Percentiles rank a stretch among this genome's conserved stretches.
phyloP scores from a whole-genome alignment of 2,113 vertebrate species.

The Muntiacus reevesi region DNA sequence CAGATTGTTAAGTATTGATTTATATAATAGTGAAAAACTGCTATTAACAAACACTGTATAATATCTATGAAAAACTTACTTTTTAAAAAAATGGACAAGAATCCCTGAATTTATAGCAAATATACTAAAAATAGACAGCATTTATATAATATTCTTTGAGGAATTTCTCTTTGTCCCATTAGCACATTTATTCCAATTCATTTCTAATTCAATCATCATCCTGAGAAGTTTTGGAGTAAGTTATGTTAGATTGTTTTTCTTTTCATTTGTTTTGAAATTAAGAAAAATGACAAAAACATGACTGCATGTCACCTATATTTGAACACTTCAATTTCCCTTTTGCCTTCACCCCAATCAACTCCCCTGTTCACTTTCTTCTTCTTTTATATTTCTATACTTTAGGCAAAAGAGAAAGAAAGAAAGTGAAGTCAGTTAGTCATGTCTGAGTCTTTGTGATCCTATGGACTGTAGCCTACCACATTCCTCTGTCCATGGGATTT shows the following conservation, averaged over 20 bases:
- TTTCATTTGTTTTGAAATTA: not conserved
- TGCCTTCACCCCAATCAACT: not conserved
- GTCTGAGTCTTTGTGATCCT: not conserved
- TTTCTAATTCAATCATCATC: not conserved
- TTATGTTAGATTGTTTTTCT: not conserved
- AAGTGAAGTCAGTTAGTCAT: accelerated
- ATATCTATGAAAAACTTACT: not conserved
- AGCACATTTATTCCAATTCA: not conserved
- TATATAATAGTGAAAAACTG: constrained; percentile 2
- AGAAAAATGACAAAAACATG: not conserved
- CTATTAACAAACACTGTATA: not conserved
- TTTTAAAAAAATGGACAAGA: not conserved
- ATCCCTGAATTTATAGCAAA: not conserved
- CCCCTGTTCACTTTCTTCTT: not conserved
- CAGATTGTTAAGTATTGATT: not conserved
- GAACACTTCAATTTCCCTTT: not conserved
- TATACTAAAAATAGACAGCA: not conserved
- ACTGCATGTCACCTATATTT: not conserved
- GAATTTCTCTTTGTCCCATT: not conserved
- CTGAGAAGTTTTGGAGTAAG: not conserved
- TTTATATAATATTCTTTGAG: not conserved
- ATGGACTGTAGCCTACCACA: not conserved
- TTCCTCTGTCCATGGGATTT: not conserved
- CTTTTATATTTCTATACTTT: not conserved
- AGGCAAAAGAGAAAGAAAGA: not conserved